phyloP scores from a whole-genome alignment of 2,888 invertebrate species.

The Eupithecia pulchellata region DNA sequence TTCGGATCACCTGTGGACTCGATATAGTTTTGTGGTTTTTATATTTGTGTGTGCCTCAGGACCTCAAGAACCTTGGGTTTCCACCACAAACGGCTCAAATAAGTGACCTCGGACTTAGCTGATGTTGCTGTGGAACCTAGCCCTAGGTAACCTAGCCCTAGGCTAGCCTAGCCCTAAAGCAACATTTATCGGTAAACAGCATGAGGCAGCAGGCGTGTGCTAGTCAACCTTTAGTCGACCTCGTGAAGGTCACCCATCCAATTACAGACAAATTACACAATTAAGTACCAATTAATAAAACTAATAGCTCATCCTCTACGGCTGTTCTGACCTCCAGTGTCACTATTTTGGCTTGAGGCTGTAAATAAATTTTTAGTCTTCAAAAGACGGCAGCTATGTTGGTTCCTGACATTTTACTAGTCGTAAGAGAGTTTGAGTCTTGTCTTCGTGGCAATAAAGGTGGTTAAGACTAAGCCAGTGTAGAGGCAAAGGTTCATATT shows the following conservation, averaged over 20 bases:
- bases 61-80: too few species aligned
- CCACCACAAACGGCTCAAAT: too few species aligned
- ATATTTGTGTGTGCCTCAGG: too few species aligned
- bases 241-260: conserved; percentile 21
- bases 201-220: neutral
- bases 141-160: too few species aligned
- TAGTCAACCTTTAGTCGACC: neutral
- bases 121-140: too few species aligned
- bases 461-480: neutral
- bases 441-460: neutral
- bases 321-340: conserved; percentile 36
- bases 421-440: neutral
- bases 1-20: too few species aligned
- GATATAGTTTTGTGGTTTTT: too few species aligned
- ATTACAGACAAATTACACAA: conserved; percentile 28
- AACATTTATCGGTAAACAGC: neutral
- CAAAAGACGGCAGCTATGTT: neutral
- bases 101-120: too few species aligned
- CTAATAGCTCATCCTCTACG: conserved; percentile 21
- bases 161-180: too few species aligned
- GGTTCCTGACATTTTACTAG: neutral
- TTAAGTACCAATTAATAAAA: conserved; percentile 33
- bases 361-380: conserved; percentile 19
- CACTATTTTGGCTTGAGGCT: conserved; percentile 37
- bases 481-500: neutral